Percentiles rank a stretch among this genome's conserved stretches.
Conservation (phyloP, 1,140 invertebrate species). For the Melitaea cinxia region DNA sequence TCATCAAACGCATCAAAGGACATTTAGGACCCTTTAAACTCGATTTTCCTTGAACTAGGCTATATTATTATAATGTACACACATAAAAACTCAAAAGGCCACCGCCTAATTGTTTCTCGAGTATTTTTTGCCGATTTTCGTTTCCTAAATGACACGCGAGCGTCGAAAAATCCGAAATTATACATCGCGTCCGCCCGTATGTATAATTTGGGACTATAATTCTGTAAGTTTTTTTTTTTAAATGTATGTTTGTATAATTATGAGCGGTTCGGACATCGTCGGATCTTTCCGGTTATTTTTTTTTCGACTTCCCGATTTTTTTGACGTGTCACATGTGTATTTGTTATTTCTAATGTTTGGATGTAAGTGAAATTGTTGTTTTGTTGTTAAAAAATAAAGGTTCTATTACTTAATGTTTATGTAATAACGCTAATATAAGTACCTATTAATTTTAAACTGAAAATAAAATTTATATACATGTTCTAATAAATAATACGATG, state of each 20-base stretch:
- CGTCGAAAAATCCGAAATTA: slow-evolving; percentile 55
- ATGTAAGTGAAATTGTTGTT: not conserved
- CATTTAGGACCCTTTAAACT: not conserved
- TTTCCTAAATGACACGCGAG: slow-evolving; percentile 51
- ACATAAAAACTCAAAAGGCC: slow-evolving; percentile 27
- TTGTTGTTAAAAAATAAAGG: not conserved
- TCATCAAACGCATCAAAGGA: no score
- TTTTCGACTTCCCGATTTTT: slow-evolving; percentile 24
- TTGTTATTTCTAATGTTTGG: not conserved
- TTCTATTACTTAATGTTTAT: no score
- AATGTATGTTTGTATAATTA: slow-evolving; percentile 60
- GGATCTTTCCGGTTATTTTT: slow-evolving; percentile 53
- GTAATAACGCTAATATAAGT: no score
- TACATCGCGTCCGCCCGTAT: slow-evolving; percentile 40
- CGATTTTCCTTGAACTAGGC: slow-evolving; percentile 13
- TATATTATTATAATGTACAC: slow-evolving; percentile 8
- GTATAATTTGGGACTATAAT: slow-evolving; percentile 70
- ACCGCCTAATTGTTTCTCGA: slow-evolving; percentile 44
- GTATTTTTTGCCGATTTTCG: slow-evolving; percentile 44
- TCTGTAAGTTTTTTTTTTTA: slow-evolving; percentile 60
- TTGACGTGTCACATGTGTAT: slow-evolving; percentile 10
- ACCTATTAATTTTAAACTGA: no score
- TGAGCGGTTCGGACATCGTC: slow-evolving; percentile 38
- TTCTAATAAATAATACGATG: no score
- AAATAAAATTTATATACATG: no score